Conservation (phyloP, 2,888 invertebrate genomes). For the Antheraea yamamai region DNA sequence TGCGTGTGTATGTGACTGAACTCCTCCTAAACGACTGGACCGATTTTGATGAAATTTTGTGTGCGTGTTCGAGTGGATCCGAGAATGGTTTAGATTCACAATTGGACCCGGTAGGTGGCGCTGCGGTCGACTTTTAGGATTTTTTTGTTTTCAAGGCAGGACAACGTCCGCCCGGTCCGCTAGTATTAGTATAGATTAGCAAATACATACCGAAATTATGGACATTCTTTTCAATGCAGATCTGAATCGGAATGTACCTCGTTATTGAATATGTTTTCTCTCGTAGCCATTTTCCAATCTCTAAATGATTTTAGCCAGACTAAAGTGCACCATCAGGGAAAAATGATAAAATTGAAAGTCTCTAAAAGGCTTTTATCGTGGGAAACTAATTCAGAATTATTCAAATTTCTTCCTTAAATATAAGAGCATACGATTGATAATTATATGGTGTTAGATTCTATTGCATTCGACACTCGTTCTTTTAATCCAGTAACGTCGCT, state of each 20-base stretch:
- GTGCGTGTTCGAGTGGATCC: too few species aligned
- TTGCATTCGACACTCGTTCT: constrained; percentile 28
- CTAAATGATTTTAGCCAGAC: neutral
- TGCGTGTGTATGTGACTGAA: too few species aligned
- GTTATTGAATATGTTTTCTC: neutral
- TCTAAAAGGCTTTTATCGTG: neutral
- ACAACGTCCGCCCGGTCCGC: too few species aligned
- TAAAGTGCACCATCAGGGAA: constrained; percentile 1
- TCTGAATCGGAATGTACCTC: neutral
- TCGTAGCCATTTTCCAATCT: neutral
- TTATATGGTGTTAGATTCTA: constrained; percentile 42
- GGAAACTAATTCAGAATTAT: neutral
- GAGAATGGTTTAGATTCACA: too few species aligned
- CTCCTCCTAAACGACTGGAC: too few species aligned
- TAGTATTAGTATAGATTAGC: too few species aligned
- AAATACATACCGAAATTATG: neutral
- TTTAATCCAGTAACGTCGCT: constrained; percentile 42
- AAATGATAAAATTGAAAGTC: constrained; percentile 5
- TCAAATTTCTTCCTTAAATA: neutral
- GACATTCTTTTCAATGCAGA: neutral
- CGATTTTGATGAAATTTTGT: too few species aligned
- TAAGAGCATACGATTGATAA: neutral
- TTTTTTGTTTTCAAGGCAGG: too few species aligned
- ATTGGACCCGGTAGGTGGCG: too few species aligned
- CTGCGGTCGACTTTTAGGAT: too few species aligned